Conservation (phyloP, 2,797 vertebrate species). For the Antrozous pallidus region DNA sequence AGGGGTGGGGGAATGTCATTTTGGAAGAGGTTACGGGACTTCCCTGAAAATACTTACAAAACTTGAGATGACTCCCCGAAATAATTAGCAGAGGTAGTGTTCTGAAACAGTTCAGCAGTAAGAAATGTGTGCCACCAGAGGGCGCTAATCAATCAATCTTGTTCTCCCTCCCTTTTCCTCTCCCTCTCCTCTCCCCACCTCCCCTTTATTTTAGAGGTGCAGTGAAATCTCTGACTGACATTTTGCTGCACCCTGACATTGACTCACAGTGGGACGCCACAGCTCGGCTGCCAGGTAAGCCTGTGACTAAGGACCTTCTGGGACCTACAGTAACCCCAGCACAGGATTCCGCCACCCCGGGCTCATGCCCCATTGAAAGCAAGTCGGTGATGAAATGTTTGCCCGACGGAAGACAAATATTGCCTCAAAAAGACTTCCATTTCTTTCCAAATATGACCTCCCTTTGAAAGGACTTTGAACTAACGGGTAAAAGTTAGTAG, state of each 20-base stretch:
- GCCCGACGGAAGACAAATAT: background rate
- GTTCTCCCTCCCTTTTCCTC: background rate
- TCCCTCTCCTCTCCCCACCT: background rate
- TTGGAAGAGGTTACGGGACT: background rate
- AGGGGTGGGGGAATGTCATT: background rate
- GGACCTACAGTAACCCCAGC: background rate
- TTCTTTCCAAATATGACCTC: background rate
- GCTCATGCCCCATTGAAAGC: background rate
- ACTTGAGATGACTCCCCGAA: background rate
- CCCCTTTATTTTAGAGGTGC: background rate
- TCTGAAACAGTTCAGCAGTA: background rate
- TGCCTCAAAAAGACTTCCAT: background rate
- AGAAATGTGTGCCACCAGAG: background rate
- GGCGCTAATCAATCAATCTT: background rate
- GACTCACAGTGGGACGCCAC: background rate
- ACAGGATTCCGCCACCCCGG: background rate
- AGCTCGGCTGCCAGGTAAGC: background rate
- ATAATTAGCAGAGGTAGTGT: background rate
- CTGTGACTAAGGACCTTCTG: background rate
- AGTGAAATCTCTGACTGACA: background rate
- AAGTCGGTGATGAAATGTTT: background rate
- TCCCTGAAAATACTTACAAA: background rate
- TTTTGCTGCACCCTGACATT: rapidly evolving
- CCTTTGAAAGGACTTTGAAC: background rate
- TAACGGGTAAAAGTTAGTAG: background rate